Conservation (phyloP, 2,113 vertebrate genomes). For the Vanacampus margaritifer region DNA sequence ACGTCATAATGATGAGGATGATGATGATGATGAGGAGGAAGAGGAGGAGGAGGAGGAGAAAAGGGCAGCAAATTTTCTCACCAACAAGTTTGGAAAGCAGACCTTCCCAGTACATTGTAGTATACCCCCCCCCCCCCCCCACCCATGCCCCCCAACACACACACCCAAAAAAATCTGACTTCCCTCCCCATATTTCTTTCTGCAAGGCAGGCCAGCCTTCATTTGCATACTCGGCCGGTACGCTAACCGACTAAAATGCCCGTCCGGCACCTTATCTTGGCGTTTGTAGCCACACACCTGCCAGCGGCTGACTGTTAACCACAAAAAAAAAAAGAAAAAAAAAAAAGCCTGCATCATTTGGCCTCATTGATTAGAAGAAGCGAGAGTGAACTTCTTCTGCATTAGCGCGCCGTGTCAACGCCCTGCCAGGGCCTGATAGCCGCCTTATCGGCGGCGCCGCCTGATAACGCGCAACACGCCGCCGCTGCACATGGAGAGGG, state of each 20-base stretch:
- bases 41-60: too few relatives aligned
- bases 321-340: neutral
- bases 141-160: too few relatives aligned
- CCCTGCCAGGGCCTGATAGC: conserved; percentile 73
- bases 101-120: too few relatives aligned
- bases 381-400: conserved; percentile 77
- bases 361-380: conserved; percentile 67
- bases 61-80: too few relatives aligned
- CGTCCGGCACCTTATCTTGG: conserved; percentile 49
- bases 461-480: conserved; percentile 73
- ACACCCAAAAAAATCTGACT: too few relatives aligned
- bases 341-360: conserved; percentile 67
- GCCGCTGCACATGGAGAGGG: conserved; percentile 6
- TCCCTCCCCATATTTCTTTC: too few relatives aligned
- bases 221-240: conserved; percentile 53
- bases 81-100: too few relatives aligned
- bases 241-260: neutral
- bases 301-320: conserved; percentile 59
- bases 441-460: conserved; percentile 69
- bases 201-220: neutral
- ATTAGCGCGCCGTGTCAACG: conserved; percentile 73
- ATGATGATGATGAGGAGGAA: too few relatives aligned
- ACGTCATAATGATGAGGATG: neutral
- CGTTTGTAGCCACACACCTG: conserved; percentile 44
- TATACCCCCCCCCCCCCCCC: too few relatives aligned